phyloP scores from a whole-genome alignment of 2,888 invertebrate genomes.

The Coelinius sp. region DNA sequence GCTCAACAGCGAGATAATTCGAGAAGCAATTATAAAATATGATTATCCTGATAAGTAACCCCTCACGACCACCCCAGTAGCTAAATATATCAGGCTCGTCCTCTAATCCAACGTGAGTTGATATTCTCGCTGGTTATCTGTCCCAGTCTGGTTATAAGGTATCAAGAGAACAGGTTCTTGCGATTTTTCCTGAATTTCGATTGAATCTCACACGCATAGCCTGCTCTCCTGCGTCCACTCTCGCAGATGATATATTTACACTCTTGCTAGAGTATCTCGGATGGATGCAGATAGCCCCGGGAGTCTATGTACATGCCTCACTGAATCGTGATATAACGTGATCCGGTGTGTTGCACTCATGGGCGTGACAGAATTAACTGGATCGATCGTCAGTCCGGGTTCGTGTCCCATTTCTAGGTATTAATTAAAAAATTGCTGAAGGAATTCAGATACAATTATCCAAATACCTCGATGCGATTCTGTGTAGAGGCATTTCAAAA shows the following conservation, averaged over 20 bases:
- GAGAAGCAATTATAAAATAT: conserved; percentile 53
- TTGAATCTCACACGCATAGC: neutral
- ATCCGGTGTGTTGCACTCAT: conserved; percentile 45
- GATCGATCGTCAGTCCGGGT: conserved; percentile 55
- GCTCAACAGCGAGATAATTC: conserved; percentile 18
- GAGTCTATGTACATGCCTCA: conserved; percentile 20
- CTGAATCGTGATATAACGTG: conserved; percentile 34
- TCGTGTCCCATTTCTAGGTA: conserved; percentile 5
- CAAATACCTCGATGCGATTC: too few species aligned
- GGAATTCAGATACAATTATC: too few species aligned
- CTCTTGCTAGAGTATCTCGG: neutral
- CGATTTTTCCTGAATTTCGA: neutral
- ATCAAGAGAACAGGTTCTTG: conserved; percentile 50
- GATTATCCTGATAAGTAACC: conserved; percentile 50
- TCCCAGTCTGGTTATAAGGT: neutral
- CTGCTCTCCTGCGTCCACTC: conserved; percentile 44
- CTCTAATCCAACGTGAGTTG: neutral
- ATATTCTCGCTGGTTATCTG: neutral
- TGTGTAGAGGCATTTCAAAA: too few species aligned
- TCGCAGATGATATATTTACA: neutral
- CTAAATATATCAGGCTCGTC: conserved; percentile 28
- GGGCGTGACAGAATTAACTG: conserved; percentile 58
- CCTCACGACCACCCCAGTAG: conserved; percentile 49
- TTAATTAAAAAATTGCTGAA: neutral
- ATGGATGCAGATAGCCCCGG: conserved; percentile 35